Evolutionary conservation across 2,888 invertebrate species (phyloP), one percentile per base, ranked within the genome.

Genomic region (Synanthedon formicaeformis): DNA sequence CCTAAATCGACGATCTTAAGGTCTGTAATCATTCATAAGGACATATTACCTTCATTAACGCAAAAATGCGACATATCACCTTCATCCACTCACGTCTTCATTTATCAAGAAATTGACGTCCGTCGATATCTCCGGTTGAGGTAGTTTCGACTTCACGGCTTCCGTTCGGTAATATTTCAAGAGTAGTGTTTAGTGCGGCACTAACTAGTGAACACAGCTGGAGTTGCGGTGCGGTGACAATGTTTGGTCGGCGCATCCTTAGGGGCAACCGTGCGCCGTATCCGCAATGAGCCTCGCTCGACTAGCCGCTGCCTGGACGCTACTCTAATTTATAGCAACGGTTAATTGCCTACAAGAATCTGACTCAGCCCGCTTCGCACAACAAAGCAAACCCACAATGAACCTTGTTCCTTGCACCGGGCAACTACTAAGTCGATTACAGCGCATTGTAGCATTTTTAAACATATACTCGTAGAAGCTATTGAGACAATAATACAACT

Each of bases 301-400:
- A 56, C 65, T 57, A 60, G 61, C 57, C 52, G 14, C 41, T 27
- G n/a, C 50, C 49, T 48, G 14, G 58, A 57, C 58, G 52, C 59
- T 58, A 64, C 70, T 69, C 74, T 80, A 80, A 83, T 82, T 81
- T 82, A 82, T 82, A 76, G 75, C 78, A 66, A 73, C 75, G 70
- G 75, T 78, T 81, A 81, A 82, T 81, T 82, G 81, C 78, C 71
- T 71, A 74, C 78, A 78, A 75, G 78, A 80, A 81, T 76, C 76
- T 74, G 72, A 78, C 65, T 76, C 72, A 74, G 72, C 45, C 14
- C n/a, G 14, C 13, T 45, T 45, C 45, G 45, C 13, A 45, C 45
- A 12, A 45, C 45, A 45, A 45, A 45, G 51, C 50, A 63, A 57
- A 52, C 56, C 59, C 55, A 57, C 67, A 59, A 61, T 59, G 61